Evolutionary conservation across 2,113 vertebrate genomes (phyloP), one percentile per base, ranked within the genome.

Genomic region (Coturnix japonica): DNA sequence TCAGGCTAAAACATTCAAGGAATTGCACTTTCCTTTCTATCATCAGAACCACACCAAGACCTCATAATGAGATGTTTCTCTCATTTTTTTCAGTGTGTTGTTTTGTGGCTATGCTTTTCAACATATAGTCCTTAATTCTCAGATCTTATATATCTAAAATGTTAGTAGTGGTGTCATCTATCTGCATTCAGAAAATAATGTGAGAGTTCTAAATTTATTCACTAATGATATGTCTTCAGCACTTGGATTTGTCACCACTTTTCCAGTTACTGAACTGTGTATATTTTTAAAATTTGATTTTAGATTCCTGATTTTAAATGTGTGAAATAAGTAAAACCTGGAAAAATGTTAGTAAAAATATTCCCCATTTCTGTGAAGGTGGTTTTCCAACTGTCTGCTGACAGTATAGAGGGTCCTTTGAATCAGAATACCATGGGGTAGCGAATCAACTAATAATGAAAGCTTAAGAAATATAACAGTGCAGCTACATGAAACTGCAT

Each of bases 41-140:
- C 26, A 35, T 30, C 19, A 81, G 69, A 74, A 64, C 17, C 9
- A 9, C 15, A 53, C 26, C 26, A 53, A 9, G 31, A 71, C 28
- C 4, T 7, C 2, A 0, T 54, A 44, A 16, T 0, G 5, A 74
- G 39, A 33, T 17, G 41, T 43, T 63, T 60, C 8, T 8, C 13
- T 73, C 23, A 65, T 46, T 83, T 70, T 51, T 53, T 47, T 76
- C 7, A 6, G 13, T 16, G 25, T 18, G 10, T 19, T n/a, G n/a
- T 61, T 61, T 53, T 41, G 41, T 64, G 13, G 3, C n/a, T 37
- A 5, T 59, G 37, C 6, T 7, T 80, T 81, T 49, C 21, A 31
- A 54, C 37, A 51, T 14, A 44, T 1, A 73, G 49, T 35, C 26
- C 5, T 12, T 37, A 10, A 35, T 66, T 78, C 17, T 65, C 18